Conservation (phyloP, 2,797 vertebrate species). For the Aldrovandia affinis region DNA sequence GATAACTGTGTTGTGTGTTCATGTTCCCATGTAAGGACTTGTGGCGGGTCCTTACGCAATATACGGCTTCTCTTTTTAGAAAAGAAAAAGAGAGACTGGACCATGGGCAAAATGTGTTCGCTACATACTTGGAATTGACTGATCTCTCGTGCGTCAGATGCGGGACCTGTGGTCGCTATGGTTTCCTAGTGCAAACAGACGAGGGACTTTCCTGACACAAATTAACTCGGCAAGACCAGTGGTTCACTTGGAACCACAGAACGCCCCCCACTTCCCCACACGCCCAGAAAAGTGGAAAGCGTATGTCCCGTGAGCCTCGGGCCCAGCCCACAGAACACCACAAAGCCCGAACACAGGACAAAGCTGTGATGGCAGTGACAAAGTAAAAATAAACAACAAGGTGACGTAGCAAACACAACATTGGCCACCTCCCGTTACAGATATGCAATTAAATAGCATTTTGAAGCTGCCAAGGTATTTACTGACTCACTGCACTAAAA, state of each 20-base stretch:
- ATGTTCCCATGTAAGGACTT: background rate
- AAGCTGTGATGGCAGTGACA: background rate
- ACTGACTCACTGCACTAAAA: background rate
- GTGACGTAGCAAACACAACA: background rate
- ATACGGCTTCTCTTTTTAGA: background rate
- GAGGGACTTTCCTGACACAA: constrained; percentile 13
- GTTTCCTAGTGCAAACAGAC: constrained; percentile 3
- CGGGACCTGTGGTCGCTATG: background rate
- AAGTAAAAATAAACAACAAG: background rate
- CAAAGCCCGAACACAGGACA: background rate
- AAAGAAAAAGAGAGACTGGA: no score
- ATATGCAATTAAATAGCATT: background rate
- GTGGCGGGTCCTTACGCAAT: background rate
- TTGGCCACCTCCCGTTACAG: background rate
- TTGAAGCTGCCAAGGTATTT: background rate
- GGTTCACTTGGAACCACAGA: background rate
- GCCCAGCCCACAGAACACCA: background rate
- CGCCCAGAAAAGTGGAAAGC: background rate
- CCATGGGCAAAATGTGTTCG: no score
- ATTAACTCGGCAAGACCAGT: background rate
- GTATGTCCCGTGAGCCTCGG: background rate
- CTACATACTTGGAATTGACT: background rate
- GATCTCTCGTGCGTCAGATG: constrained; percentile 1
- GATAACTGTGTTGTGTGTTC: background rate
- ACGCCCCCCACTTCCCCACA: background rate